These are phyloP conservation scores for Melanotaenia nigrans DNA, from an alignment of 2,797 vertebrate genomes.

Conservation along the genomic window DNA sequence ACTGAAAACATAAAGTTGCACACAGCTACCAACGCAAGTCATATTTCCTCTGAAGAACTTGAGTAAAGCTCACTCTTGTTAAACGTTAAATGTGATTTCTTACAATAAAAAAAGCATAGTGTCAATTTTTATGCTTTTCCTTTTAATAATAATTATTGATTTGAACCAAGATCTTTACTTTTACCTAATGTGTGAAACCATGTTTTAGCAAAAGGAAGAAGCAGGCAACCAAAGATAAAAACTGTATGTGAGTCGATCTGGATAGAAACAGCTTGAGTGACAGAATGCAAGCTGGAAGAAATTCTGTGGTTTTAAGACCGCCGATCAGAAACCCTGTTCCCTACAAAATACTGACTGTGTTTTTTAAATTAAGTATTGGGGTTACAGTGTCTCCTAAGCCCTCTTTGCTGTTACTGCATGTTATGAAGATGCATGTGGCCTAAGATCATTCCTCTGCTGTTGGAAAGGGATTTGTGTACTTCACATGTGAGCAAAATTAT, in stretches of 20 bases:
- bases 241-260: constrained; percentile 34
- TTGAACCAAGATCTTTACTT: constrained; percentile 14
- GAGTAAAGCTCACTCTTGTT: neutral
- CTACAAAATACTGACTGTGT: constrained; percentile 22
- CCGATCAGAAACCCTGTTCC: constrained; percentile 40
- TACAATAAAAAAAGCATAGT: constrained; percentile 1
- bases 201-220: constrained; percentile 44
- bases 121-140: neutral
- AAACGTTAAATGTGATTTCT: neutral
- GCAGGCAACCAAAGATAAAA: constrained; percentile 34
- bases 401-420: constrained; percentile 19
- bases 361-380: constrained; percentile 24
- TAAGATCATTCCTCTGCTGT: constrained; percentile 15
- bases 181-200: constrained; percentile 30
- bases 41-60: neutral
- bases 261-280: constrained; percentile 49
- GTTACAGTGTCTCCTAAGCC: constrained; percentile 7
- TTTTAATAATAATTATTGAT: constrained; percentile 5
- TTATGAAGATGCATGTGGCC: constrained; percentile 9
- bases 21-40: neutral
- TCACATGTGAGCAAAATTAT: constrained; percentile 23
- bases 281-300: constrained; percentile 51
- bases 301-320: constrained; percentile 60
- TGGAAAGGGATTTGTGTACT: constrained; percentile 32
- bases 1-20: neutral